A percentile compares a stretch with the other conserved stretches of the same genome.
Conservation (phyloP, 2,113 vertebrate species). For the Lynx canadensis region DNA sequence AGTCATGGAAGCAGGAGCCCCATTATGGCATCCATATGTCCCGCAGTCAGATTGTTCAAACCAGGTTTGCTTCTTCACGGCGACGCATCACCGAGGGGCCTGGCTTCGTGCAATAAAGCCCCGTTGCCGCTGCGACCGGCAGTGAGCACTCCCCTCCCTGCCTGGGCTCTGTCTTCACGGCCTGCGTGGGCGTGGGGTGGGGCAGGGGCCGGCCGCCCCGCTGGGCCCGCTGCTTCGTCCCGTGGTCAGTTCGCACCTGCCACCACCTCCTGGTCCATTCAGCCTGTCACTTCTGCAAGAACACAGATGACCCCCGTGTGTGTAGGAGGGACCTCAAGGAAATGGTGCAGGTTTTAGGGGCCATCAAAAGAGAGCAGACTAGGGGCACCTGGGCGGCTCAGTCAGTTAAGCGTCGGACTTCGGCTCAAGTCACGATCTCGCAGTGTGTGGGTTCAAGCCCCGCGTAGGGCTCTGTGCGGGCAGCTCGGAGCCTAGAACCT, state of each 20-base stretch:
- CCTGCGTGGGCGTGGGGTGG: rapidly evolving
- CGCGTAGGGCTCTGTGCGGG: too few relatives aligned
- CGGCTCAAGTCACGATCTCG: too few relatives aligned
- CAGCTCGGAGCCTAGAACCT: too few relatives aligned
- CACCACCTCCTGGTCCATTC: neutral
- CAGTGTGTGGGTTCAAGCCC: too few relatives aligned
- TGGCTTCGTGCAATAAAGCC: too few relatives aligned
- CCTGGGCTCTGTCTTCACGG: neutral
- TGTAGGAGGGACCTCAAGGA: too few relatives aligned
- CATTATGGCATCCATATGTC: neutral
- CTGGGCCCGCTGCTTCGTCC: neutral
- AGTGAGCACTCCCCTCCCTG: neutral
- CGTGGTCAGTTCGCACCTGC: neutral
- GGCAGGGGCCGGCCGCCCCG: rapidly evolving
- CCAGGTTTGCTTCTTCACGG: neutral
- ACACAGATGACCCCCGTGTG: neutral
- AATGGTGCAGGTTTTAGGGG: neutral
- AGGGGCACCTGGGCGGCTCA: too few relatives aligned
- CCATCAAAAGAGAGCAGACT: neutral
- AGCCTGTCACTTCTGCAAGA: neutral
- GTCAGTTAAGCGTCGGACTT: too few relatives aligned
- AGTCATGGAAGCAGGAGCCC: neutral
- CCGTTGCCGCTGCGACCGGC: neutral
- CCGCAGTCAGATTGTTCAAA: neutral
- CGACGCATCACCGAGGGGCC: neutral